phyloP scores from a whole-genome alignment of 2,113 vertebrate genomes.

The Pseudolaguvia tuberculata region DNA sequence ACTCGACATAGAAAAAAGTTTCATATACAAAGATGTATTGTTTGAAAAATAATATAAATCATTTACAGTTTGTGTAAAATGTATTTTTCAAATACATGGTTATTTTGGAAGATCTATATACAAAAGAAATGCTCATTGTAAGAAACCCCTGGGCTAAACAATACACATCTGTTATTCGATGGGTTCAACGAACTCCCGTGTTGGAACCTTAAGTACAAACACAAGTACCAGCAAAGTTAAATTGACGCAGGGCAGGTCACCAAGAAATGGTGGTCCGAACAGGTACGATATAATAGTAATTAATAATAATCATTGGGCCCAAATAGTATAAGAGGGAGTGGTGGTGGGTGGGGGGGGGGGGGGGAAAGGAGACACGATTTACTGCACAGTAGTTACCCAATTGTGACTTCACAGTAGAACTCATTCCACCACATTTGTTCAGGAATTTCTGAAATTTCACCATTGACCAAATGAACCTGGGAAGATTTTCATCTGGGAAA shows the following conservation, averaged over 20 bases:
- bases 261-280: constrained; percentile 41
- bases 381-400: constrained; percentile 55
- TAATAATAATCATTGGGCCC: constrained; percentile 39
- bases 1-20: constrained; percentile 80
- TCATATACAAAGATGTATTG: constrained; percentile 89
- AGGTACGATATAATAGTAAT: not conserved
- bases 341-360: not conserved
- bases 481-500: constrained; percentile 77
- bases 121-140: constrained; percentile 66
- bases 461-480: constrained; percentile 75
- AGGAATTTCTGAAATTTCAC: constrained; percentile 48
- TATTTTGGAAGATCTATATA: constrained; percentile 84
- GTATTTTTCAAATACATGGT: constrained; percentile 83
- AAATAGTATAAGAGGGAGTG: constrained; percentile 40
- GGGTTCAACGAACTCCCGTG: constrained; percentile 44
- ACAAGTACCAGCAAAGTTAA: constrained; percentile 52
- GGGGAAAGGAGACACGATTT: constrained; percentile 27
- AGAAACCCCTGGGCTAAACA: constrained; percentile 73
- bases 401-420: constrained; percentile 51
- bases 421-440: constrained; percentile 49
- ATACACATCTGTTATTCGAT: constrained; percentile 54
- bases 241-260: constrained; percentile 40
- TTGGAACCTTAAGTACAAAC: constrained; percentile 41
- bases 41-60: constrained; percentile 96
- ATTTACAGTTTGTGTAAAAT: constrained; percentile 92